A percentile compares a stretch with the other conserved stretches of the same genome.
These are phyloP conservation scores for Palaemon carinicauda DNA, from an alignment of 1,140 invertebrate genomes.

Conservation along the genomic window DNA sequence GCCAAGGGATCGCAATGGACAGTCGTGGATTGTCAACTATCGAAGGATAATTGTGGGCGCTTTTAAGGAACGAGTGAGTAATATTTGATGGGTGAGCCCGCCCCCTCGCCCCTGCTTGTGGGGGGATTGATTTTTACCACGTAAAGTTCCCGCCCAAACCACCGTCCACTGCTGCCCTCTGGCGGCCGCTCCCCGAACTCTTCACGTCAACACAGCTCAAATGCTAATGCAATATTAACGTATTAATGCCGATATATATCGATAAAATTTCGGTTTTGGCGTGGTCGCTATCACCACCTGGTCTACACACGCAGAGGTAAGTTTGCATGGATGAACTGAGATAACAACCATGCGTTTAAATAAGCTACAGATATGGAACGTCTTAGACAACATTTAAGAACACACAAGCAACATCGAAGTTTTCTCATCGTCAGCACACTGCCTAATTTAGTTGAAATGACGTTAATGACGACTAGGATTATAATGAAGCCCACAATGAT, in stretches of 20 bases:
- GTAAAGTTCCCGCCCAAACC: conserved; percentile 54
- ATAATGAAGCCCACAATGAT: conserved; percentile 55
- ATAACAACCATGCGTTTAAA: no score
- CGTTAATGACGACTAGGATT: background rate
- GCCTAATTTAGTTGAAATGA: background rate
- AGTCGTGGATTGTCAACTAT: background rate
- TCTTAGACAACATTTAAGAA: background rate
- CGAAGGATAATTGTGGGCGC: conserved; percentile 13
- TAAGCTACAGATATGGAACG: no score
- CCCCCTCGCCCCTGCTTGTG: conserved; percentile 36
- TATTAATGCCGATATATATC: conserved; percentile 51
- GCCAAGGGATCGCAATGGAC: no score
- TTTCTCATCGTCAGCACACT: background rate
- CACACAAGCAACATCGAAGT: background rate
- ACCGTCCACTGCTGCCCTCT: conserved; percentile 54
- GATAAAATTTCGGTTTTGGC: background rate
- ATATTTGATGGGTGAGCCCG: conserved; percentile 55
- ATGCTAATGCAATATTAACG: conserved; percentile 56
- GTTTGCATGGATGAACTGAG: no score
- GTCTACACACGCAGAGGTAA: no score
- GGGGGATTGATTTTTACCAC: conserved; percentile 55
- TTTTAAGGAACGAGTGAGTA: conserved; percentile 42
- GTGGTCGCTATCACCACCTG: no score
- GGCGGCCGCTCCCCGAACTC: conserved; percentile 30
- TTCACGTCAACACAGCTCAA: conserved; percentile 47